A percentile compares a stretch with the other conserved stretches of the same genome.
phyloP scores from a whole-genome alignment of 23 tunicate species.

The Trididemnum miniatum region DNA sequence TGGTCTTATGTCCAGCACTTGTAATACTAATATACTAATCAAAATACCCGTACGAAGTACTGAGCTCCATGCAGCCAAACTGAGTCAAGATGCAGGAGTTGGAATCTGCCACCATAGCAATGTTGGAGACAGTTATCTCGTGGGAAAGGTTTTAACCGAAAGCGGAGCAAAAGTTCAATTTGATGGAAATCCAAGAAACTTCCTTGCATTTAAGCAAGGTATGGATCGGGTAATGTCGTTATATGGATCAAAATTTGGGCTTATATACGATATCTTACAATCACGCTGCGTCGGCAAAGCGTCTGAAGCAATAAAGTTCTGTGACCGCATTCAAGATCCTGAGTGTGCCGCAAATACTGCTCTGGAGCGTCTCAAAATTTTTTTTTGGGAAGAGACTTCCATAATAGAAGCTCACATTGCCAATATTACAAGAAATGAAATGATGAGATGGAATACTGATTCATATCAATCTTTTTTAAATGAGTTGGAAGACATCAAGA shows the following conservation, averaged over 20 bases:
- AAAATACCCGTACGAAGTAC: too few species aligned
- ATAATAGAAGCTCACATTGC: not conserved
- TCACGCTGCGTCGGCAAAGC: constrained; percentile 11
- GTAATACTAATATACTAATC: too few species aligned
- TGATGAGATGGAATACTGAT: not conserved
- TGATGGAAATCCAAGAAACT: constrained; percentile 4
- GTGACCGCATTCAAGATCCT: constrained; percentile 21
- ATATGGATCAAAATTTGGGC: not conserved
- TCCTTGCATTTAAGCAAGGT: not conserved
- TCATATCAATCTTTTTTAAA: constrained; percentile 3
- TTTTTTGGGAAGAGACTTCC: not conserved
- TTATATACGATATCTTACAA: too few species aligned
- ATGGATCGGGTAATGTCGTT: not conserved
- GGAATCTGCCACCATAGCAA: too few species aligned
- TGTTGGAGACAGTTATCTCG: too few species aligned
- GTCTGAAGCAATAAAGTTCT: not conserved
- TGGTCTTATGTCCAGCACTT: too few species aligned
- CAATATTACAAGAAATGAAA: not conserved
- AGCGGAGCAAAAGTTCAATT: constrained; percentile 10
- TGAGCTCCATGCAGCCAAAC: too few species aligned
- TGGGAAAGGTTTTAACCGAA: constrained; percentile 3
- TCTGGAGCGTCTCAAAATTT: not conserved
- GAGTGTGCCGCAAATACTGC: constrained; percentile 6
- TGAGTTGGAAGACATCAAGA: not conserved
- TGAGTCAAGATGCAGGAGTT: too few species aligned